A percentile compares a stretch with the other conserved stretches of the same genome.
Evolutionary conservation across 2,113 vertebrate genomes (phyloP).

Genomic region (Cynocephalus volans): DNA sequence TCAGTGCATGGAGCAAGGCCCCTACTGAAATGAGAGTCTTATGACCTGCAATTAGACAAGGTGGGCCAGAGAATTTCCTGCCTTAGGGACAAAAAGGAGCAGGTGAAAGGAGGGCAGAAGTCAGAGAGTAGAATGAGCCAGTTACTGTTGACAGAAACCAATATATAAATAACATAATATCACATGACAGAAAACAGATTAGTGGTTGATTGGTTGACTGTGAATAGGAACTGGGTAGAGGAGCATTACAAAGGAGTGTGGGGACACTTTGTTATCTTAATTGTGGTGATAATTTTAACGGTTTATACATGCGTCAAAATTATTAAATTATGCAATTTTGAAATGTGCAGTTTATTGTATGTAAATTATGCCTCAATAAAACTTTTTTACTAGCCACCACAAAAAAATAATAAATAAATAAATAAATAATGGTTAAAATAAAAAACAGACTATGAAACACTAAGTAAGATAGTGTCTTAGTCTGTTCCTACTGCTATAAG

Average conservation of each 20-base stretch:
- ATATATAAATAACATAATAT: no score
- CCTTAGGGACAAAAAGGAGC: no score
- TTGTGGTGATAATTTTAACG: neutral
- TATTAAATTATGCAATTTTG: neutral
- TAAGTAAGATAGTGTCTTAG: neutral
- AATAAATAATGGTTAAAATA: neutral
- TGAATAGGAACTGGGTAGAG: neutral
- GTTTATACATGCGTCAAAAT: neutral
- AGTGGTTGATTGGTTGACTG: neutral
- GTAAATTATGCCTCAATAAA: neutral
- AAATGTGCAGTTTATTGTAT: neutral
- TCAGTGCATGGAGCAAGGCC: no score
- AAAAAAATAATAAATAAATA: no score
- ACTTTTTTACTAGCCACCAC: neutral
- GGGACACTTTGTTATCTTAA: neutral
- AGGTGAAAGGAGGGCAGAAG: no score
- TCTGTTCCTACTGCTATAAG: neutral
- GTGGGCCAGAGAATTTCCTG: no score
- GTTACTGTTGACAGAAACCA: no score
- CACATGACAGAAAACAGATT: neutral
- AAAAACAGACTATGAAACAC: neutral
- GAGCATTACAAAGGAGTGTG: neutral
- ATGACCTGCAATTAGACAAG: no score
- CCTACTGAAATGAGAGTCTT: no score
- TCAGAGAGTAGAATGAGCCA: no score